Base-by-base conservation (phyloP, 2,888 invertebrate genomes). In the Macrosoma leucophasiata region DNA sequence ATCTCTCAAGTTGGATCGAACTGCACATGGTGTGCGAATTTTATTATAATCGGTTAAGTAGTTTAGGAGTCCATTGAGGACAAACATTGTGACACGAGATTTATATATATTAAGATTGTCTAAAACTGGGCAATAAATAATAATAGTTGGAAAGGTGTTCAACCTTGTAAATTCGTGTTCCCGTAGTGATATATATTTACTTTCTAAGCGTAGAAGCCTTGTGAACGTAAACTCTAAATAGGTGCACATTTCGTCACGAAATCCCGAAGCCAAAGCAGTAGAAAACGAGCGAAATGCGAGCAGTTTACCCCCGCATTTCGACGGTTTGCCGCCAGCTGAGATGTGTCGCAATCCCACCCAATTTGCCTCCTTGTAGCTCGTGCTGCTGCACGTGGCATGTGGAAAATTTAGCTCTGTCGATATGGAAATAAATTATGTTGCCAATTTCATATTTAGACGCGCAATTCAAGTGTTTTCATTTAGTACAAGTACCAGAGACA, bases 261-360 rank as follows among this genome's bases (percentile, higher is more conserved):
- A n/a, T 50, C 58, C 55, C 57, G 56, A 60, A 63, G 58, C 57
- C 52, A 64, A 67, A 61, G 52, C 55, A 64, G 62, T 58, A 59
- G 58, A 58, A 54, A 60, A 58, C 59, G 62, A 60, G 58, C 59
- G 62, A 61, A 66, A 75, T 70, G 58, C 61, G 63, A 71, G 62
- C 71, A 69, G 72, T 75, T 75, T 74, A 74, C 62, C 71, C 62
- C 71, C 67, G 69, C 70, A 69, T 72, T 76, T 76, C 69, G 67
- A 62, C 72, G 74, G 68, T 66, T 70, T 59, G 62, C 65, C 66
- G 68, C 65, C 62, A 66, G 62, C 66, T 60, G 61, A 77, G 73
- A 75, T 79, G 75, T 76, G 75, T 78, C 76, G 72, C 78, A 78
- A 76, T 79, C 72, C 70, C 59, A 71, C 77, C 78, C 77, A 81